phyloP scores from a whole-genome alignment of 2,888 invertebrate genomes.

The Leuctra nigra region DNA sequence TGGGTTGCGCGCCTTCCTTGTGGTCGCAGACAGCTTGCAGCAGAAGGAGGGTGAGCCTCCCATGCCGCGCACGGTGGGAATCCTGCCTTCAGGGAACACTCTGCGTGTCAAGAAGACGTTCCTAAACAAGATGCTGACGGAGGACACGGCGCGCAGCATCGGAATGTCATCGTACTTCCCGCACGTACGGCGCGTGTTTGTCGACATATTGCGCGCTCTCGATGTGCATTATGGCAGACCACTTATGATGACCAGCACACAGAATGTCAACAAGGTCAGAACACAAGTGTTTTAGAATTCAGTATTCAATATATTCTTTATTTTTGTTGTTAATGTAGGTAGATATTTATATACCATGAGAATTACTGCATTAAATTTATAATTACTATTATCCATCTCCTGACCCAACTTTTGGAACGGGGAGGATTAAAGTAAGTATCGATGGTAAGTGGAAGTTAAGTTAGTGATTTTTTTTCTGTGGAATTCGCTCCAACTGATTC shows the following conservation, averaged over 20 bases:
- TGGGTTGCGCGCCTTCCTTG: constrained; percentile 92
- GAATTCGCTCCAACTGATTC: too few species aligned
- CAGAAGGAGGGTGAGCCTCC: constrained; percentile 99
- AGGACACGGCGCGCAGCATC: constrained; percentile 92
- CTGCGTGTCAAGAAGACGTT: constrained; percentile 92
- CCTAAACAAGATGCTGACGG: constrained; percentile 92
- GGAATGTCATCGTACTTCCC: constrained; percentile 97
- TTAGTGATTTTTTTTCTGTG: too few species aligned
- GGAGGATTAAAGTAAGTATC: too few species aligned
- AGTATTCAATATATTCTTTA: too few species aligned
- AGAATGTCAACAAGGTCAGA: constrained; percentile 86
- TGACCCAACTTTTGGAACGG: too few species aligned
- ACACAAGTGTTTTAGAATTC: too few species aligned
- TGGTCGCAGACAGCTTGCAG: constrained; percentile 96
- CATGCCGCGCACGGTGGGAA: constrained; percentile 94
- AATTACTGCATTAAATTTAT: too few species aligned
- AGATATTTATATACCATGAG: too few species aligned
- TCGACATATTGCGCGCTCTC: constrained; percentile 87
- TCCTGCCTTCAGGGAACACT: constrained; percentile 92
- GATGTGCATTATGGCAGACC: constrained; percentile 97
- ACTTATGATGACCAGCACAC: constrained; percentile 91
- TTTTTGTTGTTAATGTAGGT: too few species aligned
- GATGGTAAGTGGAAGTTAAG: too few species aligned
- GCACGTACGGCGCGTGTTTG: constrained; percentile 90
- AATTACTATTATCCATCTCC: too few species aligned